Evolutionary conservation across 2,113 vertebrate genomes (phyloP), one percentile per base, ranked within the genome.

Genomic region (Sorex araneus): DNA sequence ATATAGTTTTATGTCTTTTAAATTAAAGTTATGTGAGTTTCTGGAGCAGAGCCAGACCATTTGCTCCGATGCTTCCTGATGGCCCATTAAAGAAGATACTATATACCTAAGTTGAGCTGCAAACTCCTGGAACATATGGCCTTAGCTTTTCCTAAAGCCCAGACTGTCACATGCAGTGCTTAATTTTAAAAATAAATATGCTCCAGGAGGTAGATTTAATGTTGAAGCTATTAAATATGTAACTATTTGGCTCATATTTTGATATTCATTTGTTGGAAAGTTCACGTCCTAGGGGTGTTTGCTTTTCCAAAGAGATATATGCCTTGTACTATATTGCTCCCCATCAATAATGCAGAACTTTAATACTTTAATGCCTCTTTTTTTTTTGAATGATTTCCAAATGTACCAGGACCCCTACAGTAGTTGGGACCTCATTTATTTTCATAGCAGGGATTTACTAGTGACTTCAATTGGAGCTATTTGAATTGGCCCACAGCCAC

Each of bases 401-500:
- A 78, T 92, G 57, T 25, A 36, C 36, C 64, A 88, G 69, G 40
- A 69, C 67, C 47, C 45, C 74, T 30, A 28, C 27, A 64, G 73
- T 74, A 87, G 47, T 88, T 60, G 87, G 60, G 23, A 78, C 8
- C 40, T 89, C 89, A 90, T 94, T 75, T 84, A 43, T 83, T 86
- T 92, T 92, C 80, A 87, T 47, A 47, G n/a, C 76, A 80, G 47
- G 30, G 84, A 70, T 57, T 94, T 92, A 76, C 23, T 69, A 54
- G 36, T 78, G 75, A 57, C 89, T 85, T 54, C 43, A 12, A 23
- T 13, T 83, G 54, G 79, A 89, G 54, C n/a, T 94, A 36, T 85
- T 93, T 87, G 77, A 66, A 73, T 82, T 96, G 94, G 94, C 77
- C n/a, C 84, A 9, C 2, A 9, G 91, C 91, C 92, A 87, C 47